Percentiles rank a stretch among this genome's conserved stretches.
phyloP scores from a whole-genome alignment of 2,113 vertebrate genomes.

The Podarcis raffonei region DNA sequence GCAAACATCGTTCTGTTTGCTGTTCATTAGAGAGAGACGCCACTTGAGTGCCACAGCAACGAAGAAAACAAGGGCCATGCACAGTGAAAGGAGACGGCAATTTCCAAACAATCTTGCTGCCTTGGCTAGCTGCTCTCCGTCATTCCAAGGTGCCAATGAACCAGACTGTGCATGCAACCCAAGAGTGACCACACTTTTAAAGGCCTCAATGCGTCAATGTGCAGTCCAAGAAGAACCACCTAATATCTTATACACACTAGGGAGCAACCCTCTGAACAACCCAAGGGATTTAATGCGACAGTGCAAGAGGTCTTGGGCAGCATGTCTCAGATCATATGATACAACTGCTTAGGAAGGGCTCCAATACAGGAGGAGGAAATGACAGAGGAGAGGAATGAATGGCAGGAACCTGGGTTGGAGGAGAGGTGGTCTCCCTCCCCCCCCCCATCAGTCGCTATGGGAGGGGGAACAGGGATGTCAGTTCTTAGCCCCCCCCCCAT shows the following conservation, averaged over 20 bases:
- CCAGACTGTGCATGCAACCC: not conserved
- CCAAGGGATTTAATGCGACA: not conserved
- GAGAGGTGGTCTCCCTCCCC: too few species aligned
- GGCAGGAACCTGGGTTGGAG: too few species aligned
- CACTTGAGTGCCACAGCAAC: conserved; percentile 65
- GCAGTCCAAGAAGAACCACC: not conserved
- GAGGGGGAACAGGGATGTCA: too few species aligned
- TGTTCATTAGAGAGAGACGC: conserved; percentile 53
- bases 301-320: not conserved
- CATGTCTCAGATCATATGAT: not conserved
- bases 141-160: rapidly evolving
- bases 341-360: not conserved
- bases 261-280: too few species aligned
- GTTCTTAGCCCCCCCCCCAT: too few species aligned
- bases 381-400: too few species aligned
- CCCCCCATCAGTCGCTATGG: too few species aligned
- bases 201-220: not conserved
- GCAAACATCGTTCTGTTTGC: conserved; percentile 42
- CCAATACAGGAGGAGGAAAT: too few species aligned
- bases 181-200: not conserved
- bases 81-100: conserved; percentile 21
- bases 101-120: not conserved
- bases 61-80: conserved; percentile 25
- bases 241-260: not conserved
- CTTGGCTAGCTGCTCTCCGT: not conserved